Evolutionary conservation across 2,797 vertebrate species (phyloP).

Genomic region (Pristis pectinata): DNA sequence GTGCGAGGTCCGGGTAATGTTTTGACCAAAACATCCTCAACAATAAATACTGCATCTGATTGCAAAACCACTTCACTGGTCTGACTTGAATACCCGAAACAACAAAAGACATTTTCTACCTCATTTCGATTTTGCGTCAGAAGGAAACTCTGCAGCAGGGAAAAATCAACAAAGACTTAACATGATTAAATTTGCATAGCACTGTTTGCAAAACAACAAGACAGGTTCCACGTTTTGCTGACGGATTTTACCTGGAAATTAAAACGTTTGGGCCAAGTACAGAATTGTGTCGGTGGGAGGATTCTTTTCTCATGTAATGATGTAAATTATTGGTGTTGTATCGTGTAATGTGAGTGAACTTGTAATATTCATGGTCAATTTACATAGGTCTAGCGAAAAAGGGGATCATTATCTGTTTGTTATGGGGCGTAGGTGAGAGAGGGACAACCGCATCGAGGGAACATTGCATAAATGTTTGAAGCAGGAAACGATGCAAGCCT

Average conservation of each 20-base stretch:
- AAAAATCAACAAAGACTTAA: background rate
- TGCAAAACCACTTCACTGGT: background rate
- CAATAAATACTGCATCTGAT: background rate
- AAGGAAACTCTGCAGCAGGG: background rate
- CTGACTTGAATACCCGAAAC: background rate
- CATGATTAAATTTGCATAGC: background rate
- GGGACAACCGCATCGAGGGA: too few relatives aligned
- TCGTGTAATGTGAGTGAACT: background rate
- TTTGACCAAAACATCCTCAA: background rate
- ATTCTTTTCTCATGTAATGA: background rate
- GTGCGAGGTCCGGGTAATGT: background rate
- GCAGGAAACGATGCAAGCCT: background rate
- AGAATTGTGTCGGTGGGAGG: background rate
- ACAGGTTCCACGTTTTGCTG: background rate
- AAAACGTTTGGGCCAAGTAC: background rate
- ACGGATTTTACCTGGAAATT: background rate
- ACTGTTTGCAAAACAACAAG: constrained; percentile 14
- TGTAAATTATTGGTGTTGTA: background rate
- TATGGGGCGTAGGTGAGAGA: background rate
- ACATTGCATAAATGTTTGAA: background rate
- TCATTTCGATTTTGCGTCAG: background rate
- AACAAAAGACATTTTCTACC: background rate
- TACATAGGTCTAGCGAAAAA: background rate
- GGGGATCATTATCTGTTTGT: background rate
- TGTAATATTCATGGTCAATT: background rate